Evolutionary conservation across 1,140 invertebrate genomes (phyloP).

Genomic region (Hylyphantes graminicola): DNA sequence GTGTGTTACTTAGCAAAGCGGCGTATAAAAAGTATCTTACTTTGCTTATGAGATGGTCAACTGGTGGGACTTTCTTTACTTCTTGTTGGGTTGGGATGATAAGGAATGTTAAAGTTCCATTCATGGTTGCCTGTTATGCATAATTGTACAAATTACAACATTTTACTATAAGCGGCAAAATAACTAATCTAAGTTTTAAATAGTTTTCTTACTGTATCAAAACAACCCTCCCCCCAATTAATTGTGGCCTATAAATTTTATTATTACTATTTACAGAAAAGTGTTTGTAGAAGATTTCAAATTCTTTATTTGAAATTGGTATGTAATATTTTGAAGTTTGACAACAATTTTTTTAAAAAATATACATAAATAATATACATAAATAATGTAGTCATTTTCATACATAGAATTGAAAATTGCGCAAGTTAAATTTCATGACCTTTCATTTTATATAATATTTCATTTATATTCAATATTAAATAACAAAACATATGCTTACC

Average conservation of each 20-base stretch:
- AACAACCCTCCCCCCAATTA: background rate
- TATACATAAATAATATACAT: too few species aligned
- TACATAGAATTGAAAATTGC: too few species aligned
- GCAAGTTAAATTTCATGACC: too few species aligned
- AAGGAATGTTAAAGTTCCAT: slow-evolving; percentile 91
- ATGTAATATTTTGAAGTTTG: background rate
- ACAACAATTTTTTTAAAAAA: too few species aligned
- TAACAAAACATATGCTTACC: slow-evolving; percentile 64
- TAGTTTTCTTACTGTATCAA: background rate
- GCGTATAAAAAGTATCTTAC: too few species aligned
- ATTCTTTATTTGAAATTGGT: background rate
- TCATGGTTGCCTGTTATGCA: slow-evolving; percentile 81
- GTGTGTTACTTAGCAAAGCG: too few species aligned
- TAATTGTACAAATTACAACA: background rate
- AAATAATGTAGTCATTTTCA: too few species aligned
- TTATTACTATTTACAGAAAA: too few species aligned
- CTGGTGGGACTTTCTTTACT: slow-evolving; percentile 3
- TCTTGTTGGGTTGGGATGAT: slow-evolving; percentile 77
- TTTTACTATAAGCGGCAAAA: background rate
- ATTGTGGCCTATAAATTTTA: background rate
- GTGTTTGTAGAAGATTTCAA: background rate
- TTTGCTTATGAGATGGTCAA: background rate
- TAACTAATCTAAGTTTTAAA: background rate
- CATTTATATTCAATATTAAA: slow-evolving; percentile 23
- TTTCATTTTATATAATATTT: too few species aligned